Conservation (phyloP, 2,888 invertebrate genomes). For the Folsomia candida region DNA sequence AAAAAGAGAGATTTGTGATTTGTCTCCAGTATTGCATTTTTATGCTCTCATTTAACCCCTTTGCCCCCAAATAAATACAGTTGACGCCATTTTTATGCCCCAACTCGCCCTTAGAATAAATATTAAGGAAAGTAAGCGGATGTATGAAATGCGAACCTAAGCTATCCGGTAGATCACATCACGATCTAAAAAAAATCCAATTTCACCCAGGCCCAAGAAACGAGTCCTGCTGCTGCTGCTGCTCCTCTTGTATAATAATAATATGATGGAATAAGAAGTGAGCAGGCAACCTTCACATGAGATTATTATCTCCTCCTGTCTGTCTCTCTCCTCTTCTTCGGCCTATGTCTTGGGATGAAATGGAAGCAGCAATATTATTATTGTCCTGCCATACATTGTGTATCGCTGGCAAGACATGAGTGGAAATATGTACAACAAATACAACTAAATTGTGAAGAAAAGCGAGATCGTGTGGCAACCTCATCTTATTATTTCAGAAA, state of each 20-base stretch:
- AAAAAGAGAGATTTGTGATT: conserved; percentile 29
- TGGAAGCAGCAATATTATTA: not conserved
- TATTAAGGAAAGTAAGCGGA: conserved; percentile 15
- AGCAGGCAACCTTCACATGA: not conserved
- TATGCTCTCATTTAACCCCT: conserved; percentile 50
- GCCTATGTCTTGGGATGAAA: not conserved
- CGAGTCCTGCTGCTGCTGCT: too few species aligned
- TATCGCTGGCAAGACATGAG: too few species aligned
- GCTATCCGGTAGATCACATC: not conserved
- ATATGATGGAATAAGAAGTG: not conserved
- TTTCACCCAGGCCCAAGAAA: conserved; percentile 14
- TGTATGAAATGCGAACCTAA: conserved; percentile 13
- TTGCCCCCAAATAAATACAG: conserved; percentile 50
- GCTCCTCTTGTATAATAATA: too few species aligned
- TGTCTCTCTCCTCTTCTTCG: too few species aligned
- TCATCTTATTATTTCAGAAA: too few species aligned
- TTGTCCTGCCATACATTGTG: not conserved
- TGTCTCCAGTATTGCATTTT: conserved; percentile 50
- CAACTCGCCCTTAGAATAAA: conserved; percentile 24
- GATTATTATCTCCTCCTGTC: not conserved
- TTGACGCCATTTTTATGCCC: conserved; percentile 50
- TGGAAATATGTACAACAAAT: too few species aligned
- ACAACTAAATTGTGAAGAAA: too few species aligned
- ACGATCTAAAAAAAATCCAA: conserved; percentile 16
- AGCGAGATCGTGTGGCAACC: too few species aligned